Base-by-base conservation (phyloP, 2,113 vertebrate species). In the Gopherus flavomarginatus region DNA sequence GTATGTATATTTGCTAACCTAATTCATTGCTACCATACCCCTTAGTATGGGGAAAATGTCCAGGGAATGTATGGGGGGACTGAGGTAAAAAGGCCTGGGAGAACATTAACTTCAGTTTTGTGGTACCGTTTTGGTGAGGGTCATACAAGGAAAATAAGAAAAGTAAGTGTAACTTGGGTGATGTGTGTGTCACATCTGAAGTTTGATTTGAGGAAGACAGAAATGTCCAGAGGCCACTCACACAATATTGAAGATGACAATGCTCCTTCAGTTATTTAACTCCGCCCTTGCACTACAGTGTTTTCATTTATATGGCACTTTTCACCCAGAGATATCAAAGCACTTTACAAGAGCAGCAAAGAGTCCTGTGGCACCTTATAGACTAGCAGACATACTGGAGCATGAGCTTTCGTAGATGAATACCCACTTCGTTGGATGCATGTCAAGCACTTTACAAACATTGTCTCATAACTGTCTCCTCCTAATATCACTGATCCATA, bases 1-100 rank as follows among this genome's bases (percentile, higher is more conserved):
- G 99, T 99, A 98, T 77, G 99, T 98, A 91, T 88, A 62, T 5
- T 53, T 90, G 91, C 72, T 90, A 31, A 47, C 3, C 85, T 49
- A 9, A 81, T 56, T 19, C n/a, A 82, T 95, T 91, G 78, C 65
- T 81, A 56, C 53, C 10, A 0, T 80, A 72, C 78, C 10, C 7
- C 27, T 42, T 52, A 11, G 1, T 27, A 54, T 85, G 85, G 86
- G 42, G 79, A 21, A n/a, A 12, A 11, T 26, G 44, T 4, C 54
- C 79, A 72, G 78, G 9, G 50, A 81, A 19, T 62, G 44, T n/a
- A 1, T 8, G 54, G 31, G 57, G 53, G 42, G 77, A 83, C 19
- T 4, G 69, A 83, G 54, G 44, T 13, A 85, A 17, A 81, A 90
- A 47, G 50, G 69, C n/a, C 47, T 83, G 11, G 62, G 47, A n/a